Conservation (phyloP, 2,113 vertebrate genomes). For the Lophotis ruficrista region DNA sequence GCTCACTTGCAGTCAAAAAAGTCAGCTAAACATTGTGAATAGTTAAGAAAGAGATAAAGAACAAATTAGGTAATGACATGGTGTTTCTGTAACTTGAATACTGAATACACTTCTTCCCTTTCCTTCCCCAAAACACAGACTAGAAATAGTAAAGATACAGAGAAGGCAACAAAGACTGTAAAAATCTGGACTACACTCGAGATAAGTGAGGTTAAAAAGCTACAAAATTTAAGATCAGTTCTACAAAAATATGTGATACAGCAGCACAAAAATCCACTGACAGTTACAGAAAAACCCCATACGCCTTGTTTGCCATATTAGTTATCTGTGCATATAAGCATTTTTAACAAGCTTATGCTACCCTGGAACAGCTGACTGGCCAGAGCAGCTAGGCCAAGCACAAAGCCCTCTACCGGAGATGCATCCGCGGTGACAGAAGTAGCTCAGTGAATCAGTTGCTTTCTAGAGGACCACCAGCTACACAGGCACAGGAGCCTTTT, state of each 20-base stretch:
- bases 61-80: background rate
- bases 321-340: no score
- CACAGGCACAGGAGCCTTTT: fast-evolving
- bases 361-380: background rate
- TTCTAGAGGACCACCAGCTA: background rate
- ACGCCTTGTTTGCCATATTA: background rate
- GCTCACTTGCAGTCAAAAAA: background rate
- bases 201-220: background rate
- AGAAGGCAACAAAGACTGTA: background rate
- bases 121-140: background rate
- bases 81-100: background rate
- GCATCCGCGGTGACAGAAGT: fast-evolving
- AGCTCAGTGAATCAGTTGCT: background rate
- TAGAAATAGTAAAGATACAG: background rate
- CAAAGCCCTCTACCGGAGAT: background rate
- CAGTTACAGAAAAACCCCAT: background rate
- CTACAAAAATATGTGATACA: background rate
- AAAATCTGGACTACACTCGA: background rate
- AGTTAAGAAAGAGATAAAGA: background rate
- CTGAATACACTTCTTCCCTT: background rate
- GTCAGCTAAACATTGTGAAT: background rate
- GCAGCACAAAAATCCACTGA: background rate
- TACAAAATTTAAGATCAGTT: background rate
- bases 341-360: background rate
- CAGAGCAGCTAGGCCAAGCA: background rate